phyloP scores from a whole-genome alignment of 2,888 invertebrate species.

The Frankliniella fusca region DNA sequence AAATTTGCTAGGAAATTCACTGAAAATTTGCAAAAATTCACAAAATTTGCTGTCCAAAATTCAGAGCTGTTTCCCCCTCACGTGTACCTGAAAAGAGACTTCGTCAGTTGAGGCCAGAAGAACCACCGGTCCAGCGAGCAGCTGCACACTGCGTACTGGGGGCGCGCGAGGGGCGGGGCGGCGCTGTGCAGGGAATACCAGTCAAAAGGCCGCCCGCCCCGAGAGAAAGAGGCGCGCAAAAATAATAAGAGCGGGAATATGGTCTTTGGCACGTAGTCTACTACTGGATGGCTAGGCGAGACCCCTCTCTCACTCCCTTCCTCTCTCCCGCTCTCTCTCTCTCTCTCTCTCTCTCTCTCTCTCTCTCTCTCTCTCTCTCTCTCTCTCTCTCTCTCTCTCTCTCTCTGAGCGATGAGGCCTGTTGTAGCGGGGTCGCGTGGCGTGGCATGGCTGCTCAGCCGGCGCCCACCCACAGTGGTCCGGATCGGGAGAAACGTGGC shows the following conservation, averaged over 20 bases:
- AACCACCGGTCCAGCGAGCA: neutral
- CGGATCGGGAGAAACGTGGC: too few relatives aligned
- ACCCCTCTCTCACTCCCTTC: neutral
- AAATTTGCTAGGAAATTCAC: too few relatives aligned
- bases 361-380: too few relatives aligned
- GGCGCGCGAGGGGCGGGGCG: too few relatives aligned
- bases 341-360: too few relatives aligned
- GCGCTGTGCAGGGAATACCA: neutral
- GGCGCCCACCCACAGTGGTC: neutral
- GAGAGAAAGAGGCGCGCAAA: neutral
- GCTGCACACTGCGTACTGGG: neutral
- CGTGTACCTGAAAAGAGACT: too few relatives aligned
- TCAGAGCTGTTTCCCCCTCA: too few relatives aligned
- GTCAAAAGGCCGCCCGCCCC: neutral
- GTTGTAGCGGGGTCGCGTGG: neutral
- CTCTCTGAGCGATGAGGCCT: neutral
- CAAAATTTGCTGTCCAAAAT: too few relatives aligned
- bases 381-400: too few relatives aligned
- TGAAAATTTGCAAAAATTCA: too few relatives aligned
- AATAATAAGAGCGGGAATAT: slow-evolving; percentile 1
- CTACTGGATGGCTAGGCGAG: neutral
- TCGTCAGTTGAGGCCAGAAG: too few relatives aligned
- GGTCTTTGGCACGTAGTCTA: slow-evolving; percentile 5
- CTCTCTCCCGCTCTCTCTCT: too few relatives aligned
- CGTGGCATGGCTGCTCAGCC: neutral